Conservation (phyloP, 1,140 invertebrate species). For the Aphaenogaster ashmeadi region DNA sequence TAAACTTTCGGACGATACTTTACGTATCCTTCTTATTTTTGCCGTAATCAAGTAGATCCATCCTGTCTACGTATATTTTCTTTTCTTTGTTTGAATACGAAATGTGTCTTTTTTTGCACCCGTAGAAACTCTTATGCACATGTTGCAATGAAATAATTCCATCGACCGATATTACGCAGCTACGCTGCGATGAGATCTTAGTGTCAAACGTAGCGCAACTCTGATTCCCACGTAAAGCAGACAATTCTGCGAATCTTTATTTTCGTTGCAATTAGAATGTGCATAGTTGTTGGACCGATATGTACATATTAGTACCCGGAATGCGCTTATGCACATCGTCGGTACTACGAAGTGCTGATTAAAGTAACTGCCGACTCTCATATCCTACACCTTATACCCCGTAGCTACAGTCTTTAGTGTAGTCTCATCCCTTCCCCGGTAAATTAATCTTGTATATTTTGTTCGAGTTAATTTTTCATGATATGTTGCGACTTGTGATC, state of each 20-base stretch:
- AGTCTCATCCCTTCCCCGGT: conserved; percentile 31
- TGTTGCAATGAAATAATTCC: conserved; percentile 41
- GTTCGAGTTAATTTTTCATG: conserved; percentile 13
- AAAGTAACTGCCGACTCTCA: conserved; percentile 10
- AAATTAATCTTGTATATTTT: conserved; percentile 37
- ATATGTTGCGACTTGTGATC: conserved; percentile 4
- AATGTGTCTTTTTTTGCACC: conserved; percentile 26
- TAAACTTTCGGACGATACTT: conserved; percentile 33
- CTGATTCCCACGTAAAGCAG: neutral
- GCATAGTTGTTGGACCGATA: neutral
- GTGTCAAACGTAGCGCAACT: neutral
- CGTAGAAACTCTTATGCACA: conserved; percentile 20
- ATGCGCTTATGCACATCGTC: conserved; percentile 55
- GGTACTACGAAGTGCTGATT: conserved; percentile 40
- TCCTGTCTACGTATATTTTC: conserved; percentile 19
- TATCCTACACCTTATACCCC: neutral
- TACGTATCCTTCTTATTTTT: conserved; percentile 18
- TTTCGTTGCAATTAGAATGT: conserved; percentile 55
- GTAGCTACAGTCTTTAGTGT: conserved; percentile 19
- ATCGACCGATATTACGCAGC: neutral
- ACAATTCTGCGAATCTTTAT: neutral
- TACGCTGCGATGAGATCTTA: neutral
- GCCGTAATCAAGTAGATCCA: conserved; percentile 18
- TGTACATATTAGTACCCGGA: neutral
- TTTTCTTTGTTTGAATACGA: conserved; percentile 34